Evolutionary conservation across 2,888 invertebrate genomes (phyloP), one percentile per base, ranked within the genome.

Genomic region (Neoaliturus tenellus): DNA sequence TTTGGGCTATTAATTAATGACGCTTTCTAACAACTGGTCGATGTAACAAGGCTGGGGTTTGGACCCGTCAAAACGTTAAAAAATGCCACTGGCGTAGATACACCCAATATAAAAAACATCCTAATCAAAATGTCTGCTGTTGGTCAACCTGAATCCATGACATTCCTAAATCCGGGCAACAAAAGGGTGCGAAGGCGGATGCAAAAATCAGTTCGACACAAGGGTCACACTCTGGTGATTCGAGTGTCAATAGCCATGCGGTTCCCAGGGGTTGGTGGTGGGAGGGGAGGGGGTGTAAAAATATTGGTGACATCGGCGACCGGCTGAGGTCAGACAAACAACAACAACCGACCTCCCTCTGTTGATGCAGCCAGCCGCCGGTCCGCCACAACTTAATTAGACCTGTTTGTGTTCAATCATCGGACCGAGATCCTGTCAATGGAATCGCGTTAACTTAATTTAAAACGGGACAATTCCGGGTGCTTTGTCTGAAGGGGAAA

Each of bases 321-420:
- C 75, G 48, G 75, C 75, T 75, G 75, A 39, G 75, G 35, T 41
- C 75, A 75, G 75, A 28, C 31, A 75, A 75, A 75, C 75, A 75
- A 75, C 75, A 75, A 75, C 75, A 75, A 5, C n/a, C n/a, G n/a
- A n/a, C n/a, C n/a, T n/a, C 48, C 71, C 75, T 48, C 48, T 62
- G 62, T 62, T 31, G 31, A 31, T 31, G 8, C 23, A 4, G 25
- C 8, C 23, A 20, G 25, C 25, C 55, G 23, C 28, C 62, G 3
- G n/a, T 1, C 62, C 62, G 3, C 3, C 62, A 28, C 62, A 62
- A 62, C 62, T 62, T 62, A 62, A 62, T 62, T 62, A 62, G 62
- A 62, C 31, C 62, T 62, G 62, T 62, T 62, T 62, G 62, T 62
- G 62, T 62, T 62, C 31, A 25, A 62, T 62, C 31, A 51, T 51